Base-by-base conservation (phyloP, 2,797 vertebrate species). In the Urocyon cinereoargenteus region DNA sequence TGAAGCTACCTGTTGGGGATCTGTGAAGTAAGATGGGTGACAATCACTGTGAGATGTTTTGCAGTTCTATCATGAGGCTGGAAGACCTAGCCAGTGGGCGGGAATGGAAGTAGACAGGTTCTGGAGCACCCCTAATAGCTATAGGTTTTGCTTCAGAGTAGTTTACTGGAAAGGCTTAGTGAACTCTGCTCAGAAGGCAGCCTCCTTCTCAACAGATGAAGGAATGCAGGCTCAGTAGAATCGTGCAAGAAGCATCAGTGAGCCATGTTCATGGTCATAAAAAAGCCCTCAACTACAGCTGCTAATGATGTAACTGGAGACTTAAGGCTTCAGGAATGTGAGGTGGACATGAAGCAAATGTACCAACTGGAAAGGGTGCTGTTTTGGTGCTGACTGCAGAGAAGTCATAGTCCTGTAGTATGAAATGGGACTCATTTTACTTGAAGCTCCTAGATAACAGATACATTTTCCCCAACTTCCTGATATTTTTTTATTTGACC, bases 401-500 rank as follows among this genome's bases (percentile, higher is more conserved):
- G 18, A 82, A 57, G 62, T 31, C 90, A 81, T 36, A 15, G 28
- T 94, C 73, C 28, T 53, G 26, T 0, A 64, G 45, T 45, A 11
- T 31, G 19, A 77, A 90, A 81, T 6, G 51, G 31, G 64, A 85
- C 15, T 78, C 31, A 22, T 15, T 86, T 62, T 75, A 70, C 36
- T 16, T 18, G n/a, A 77, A 36, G 22, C 31, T 51, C 51, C 34
- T 31, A 49, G 40, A 68, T 24, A 4, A 90, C 26, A 78, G 73
- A 79, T 31, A 36, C 3, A 3, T 62, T 93, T 86, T 6, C 77
- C 49, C n/a, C 61, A 68, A 83, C 19, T 40, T 91, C 40, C 70
- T 64, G 31, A 73, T 51, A 34, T 90, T 95, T 97, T 45, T 93
- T 95, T 70, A 94, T 86, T 78, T 31, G 57, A 72, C 77, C 55